phyloP scores from a whole-genome alignment of 2,888 invertebrate species.

The Cryptophagus acutangulus region DNA sequence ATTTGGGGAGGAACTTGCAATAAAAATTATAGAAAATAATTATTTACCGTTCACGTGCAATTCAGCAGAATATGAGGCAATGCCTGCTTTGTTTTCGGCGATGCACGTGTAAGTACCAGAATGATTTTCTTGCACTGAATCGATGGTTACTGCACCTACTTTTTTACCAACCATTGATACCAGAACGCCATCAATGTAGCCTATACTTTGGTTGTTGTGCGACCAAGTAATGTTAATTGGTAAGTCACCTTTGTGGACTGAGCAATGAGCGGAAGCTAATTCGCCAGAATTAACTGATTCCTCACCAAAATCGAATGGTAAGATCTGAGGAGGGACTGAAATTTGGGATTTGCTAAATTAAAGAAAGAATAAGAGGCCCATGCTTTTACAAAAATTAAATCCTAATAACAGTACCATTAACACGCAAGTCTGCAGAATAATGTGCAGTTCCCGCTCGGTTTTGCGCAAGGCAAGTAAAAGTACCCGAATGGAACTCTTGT shows the following conservation, averaged over 20 bases:
- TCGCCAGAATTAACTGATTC: constrained; percentile 62
- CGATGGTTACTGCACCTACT: constrained; percentile 58
- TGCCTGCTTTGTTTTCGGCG: constrained; percentile 65
- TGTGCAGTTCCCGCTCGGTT: constrained; percentile 64
- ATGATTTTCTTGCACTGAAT: constrained; percentile 60
- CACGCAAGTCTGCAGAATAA: constrained; percentile 58
- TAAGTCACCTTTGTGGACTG: constrained; percentile 66
- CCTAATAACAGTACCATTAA: constrained; percentile 56
- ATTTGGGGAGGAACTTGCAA: constrained; percentile 40
- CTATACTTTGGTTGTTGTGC: constrained; percentile 51
- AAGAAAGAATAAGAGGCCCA: background rate
- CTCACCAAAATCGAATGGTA: constrained; percentile 55
- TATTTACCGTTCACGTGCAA: constrained; percentile 64
- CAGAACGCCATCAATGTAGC: constrained; percentile 37
- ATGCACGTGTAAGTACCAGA: constrained; percentile 73
- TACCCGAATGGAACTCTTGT: constrained; percentile 66
- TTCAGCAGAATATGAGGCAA: constrained; percentile 56
- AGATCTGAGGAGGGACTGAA: constrained; percentile 51
- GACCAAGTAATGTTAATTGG: constrained; percentile 62
- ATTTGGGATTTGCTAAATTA: background rate
- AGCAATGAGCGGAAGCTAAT: constrained; percentile 62
- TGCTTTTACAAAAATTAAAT: constrained; percentile 4
- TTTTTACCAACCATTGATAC: constrained; percentile 47
- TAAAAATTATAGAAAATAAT: constrained; percentile 8
- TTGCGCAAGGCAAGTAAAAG: constrained; percentile 66